A percentile compares a stretch with the other conserved stretches of the same genome.
Conservation (phyloP, 2,797 vertebrate species). For the Acanthiza pusilla region DNA sequence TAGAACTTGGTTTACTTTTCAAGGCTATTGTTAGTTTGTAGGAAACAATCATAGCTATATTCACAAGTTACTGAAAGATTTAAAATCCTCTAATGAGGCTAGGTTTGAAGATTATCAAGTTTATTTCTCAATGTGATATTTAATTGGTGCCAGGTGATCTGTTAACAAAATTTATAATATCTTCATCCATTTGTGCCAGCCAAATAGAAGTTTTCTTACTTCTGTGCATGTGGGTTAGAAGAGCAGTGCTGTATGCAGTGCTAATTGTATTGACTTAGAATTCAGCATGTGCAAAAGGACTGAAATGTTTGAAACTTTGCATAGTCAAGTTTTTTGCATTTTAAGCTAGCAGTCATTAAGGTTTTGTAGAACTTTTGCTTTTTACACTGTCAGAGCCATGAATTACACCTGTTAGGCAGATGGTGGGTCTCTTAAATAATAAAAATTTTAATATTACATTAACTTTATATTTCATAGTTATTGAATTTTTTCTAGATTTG, state of each 20-base stretch:
- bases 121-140: not conserved
- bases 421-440: not conserved
- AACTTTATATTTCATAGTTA: not conserved
- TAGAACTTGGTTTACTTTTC: slow-evolving; percentile 14
- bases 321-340: not conserved
- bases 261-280: not conserved
- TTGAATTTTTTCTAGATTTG: not conserved
- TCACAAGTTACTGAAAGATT: not conserved
- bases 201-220: not conserved
- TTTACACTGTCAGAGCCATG: not conserved
- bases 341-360: not conserved
- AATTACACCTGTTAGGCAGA: not conserved
- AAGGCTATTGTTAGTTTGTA: not conserved
- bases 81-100: not conserved
- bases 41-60: not conserved
- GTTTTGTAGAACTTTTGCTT: not conserved
- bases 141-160: not conserved
- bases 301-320: not conserved
- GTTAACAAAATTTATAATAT: not conserved
- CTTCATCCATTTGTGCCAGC: not conserved
- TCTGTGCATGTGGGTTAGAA: not conserved
- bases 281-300: not conserved
- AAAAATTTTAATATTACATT: not conserved
- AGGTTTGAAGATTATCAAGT: not conserved
- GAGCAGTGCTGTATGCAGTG: not conserved